A percentile compares a stretch with the other conserved stretches of the same genome.
Evolutionary conservation across 2,888 invertebrate species (phyloP).

Genomic region (Drosophila rubida): DNA sequence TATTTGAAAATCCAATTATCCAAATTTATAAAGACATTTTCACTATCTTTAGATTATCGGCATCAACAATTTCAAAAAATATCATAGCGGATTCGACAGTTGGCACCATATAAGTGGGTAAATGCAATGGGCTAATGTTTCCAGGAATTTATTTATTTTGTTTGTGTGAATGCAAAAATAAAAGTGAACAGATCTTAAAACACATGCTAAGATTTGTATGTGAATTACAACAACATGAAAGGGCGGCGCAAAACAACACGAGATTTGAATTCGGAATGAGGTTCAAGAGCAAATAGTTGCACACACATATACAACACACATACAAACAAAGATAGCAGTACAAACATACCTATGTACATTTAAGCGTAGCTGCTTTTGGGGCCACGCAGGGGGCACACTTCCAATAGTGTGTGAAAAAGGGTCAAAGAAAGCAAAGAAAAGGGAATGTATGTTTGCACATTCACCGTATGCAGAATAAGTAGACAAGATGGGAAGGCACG

Average conservation of each 20-base stretch:
- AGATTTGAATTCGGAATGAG: slow-evolving; percentile 49
- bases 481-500: slow-evolving; percentile 47
- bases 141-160: no score
- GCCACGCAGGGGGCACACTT: slow-evolving; percentile 7
- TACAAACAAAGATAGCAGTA: neutral
- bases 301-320: no score
- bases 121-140: neutral
- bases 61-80: neutral
- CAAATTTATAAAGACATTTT: neutral
- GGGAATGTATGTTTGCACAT: slow-evolving; percentile 11
- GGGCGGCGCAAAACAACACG: slow-evolving; percentile 19
- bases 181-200: neutral
- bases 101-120: neutral
- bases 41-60: neutral
- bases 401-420: slow-evolving; percentile 39
- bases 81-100: neutral
- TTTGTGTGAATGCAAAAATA: no score
- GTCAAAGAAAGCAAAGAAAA: slow-evolving; percentile 51
- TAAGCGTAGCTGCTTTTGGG: slow-evolving; percentile 6
- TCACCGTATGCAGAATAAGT: slow-evolving; percentile 16
- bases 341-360: neutral
- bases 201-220: neutral
- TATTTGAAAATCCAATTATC: neutral
- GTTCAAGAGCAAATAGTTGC: slow-evolving; percentile 51
- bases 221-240: slow-evolving; percentile 13